Evolutionary conservation across 2,888 invertebrate genomes (phyloP).

Genomic region (Thymelicus acteon): DNA sequence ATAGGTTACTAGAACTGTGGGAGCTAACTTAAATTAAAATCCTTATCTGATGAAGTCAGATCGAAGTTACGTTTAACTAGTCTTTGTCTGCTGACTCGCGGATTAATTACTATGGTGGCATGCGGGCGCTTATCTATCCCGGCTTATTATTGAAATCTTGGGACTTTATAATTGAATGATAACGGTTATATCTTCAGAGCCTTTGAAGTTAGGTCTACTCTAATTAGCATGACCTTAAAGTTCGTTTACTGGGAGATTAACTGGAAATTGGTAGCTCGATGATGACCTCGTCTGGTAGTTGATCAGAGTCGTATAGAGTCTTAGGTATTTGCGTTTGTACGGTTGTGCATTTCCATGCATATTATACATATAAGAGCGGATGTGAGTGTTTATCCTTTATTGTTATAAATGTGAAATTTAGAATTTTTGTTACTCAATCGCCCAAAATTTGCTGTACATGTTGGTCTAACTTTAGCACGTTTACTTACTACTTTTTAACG

Average conservation of each 20-base stretch:
- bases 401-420: no score
- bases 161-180: conserved; percentile 22
- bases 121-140: conserved; percentile 44
- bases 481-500: no score
- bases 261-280: not conserved
- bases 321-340: no score
- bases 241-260: not conserved
- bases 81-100: conserved; percentile 41
- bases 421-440: no score
- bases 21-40: conserved; percentile 36
- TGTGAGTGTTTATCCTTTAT: no score
- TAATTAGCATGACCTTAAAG: not conserved
- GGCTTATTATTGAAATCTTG: conserved; percentile 38
- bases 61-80: conserved; percentile 42
- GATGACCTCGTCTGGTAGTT: no score
- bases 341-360: no score
- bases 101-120: conserved; percentile 48
- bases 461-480: no score
- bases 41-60: conserved; percentile 38
- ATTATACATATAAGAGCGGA: no score
- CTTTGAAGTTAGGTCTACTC: conserved; percentile 2
- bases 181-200: not conserved
- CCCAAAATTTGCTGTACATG: no score
- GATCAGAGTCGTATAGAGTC: no score
- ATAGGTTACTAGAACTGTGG: conserved; percentile 26